Percentiles rank a stretch among this genome's conserved stretches.
These are phyloP conservation scores for Tipula confusa DNA, from an alignment of 2,888 invertebrate genomes.

Conservation along the genomic window DNA sequence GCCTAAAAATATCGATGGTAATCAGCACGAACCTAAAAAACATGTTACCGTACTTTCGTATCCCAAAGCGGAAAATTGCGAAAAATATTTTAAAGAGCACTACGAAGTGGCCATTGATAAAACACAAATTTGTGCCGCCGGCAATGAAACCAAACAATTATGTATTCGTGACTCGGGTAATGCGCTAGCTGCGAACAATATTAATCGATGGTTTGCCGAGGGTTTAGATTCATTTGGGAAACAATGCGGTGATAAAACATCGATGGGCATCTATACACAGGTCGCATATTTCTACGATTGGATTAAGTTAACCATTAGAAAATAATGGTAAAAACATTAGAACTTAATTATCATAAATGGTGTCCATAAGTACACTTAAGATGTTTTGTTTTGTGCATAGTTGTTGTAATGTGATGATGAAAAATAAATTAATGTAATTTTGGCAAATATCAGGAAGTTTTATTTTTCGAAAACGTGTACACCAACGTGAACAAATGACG, in stretches of 20 bases:
- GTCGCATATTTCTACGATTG: neutral
- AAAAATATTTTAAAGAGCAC: neutral
- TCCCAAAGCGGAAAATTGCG: neutral
- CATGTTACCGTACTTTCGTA: neutral
- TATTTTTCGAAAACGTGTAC: too few relatives aligned
- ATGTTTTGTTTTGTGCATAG: too few relatives aligned
- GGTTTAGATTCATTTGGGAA: conserved; percentile 13
- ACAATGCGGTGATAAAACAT: neutral
- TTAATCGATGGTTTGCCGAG: neutral
- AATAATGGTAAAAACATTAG: too few relatives aligned
- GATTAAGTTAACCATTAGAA: neutral
- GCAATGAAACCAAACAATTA: neutral
- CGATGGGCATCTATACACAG: neutral
- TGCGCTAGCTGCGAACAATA: neutral
- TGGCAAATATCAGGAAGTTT: too few relatives aligned
- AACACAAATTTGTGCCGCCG: neutral
- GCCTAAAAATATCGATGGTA: conserved; percentile 39
- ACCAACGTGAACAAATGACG: too few relatives aligned
- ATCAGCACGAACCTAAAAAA: neutral
- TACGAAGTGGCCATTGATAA: neutral
- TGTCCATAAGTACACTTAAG: too few relatives aligned
- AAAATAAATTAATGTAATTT: too few relatives aligned
- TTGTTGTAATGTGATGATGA: too few relatives aligned
- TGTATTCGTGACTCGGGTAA: neutral
- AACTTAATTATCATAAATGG: too few relatives aligned